These are phyloP conservation scores for Cylindroiulus punctatus DNA, from an alignment of 2,888 invertebrate genomes.

Conservation along the genomic window DNA sequence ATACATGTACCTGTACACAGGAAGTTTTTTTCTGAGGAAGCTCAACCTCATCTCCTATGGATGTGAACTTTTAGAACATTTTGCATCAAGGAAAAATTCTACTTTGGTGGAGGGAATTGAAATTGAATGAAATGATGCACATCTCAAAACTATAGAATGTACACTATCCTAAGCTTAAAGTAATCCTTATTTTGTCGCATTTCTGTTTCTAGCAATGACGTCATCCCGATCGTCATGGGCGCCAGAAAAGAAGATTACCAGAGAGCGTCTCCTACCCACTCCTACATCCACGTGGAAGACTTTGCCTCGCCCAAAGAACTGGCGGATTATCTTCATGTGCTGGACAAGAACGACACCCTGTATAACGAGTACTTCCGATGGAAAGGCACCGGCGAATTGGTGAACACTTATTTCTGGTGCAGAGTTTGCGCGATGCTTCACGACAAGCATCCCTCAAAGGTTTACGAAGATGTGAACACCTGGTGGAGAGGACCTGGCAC, in stretches of 20 bases:
- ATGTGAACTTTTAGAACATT: too few relatives aligned
- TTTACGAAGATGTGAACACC: conserved; percentile 83
- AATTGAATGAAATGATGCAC: too few relatives aligned
- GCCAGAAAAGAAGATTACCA: conserved; percentile 92
- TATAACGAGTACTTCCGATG: conserved; percentile 96
- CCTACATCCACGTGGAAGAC: conserved; percentile 96
- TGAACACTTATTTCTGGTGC: conserved; percentile 96
- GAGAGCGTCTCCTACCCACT: conserved; percentile 85
- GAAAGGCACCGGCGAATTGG: conserved; percentile 94
- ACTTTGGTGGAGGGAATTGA: too few relatives aligned
- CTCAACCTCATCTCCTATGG: too few relatives aligned
- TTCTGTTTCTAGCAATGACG: conserved; percentile 75
- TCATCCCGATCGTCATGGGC: conserved; percentile 96
- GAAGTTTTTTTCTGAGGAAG: too few relatives aligned
- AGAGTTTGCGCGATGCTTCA: conserved; percentile 87
- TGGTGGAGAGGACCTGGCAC: conserved; percentile 90
- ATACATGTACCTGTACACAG: too few relatives aligned
- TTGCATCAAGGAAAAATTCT: too few relatives aligned
- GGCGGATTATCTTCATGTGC: conserved; percentile 83
- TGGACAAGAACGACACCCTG: conserved; percentile 86
- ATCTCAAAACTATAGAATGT: too few relatives aligned
- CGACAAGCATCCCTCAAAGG: conserved; percentile 64
- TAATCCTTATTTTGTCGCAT: neutral
- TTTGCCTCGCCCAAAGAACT: conserved; percentile 87
- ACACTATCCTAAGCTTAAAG: too few relatives aligned